phyloP scores from a whole-genome alignment of 2,113 vertebrate genomes.

The Malaclemys terrapin region DNA sequence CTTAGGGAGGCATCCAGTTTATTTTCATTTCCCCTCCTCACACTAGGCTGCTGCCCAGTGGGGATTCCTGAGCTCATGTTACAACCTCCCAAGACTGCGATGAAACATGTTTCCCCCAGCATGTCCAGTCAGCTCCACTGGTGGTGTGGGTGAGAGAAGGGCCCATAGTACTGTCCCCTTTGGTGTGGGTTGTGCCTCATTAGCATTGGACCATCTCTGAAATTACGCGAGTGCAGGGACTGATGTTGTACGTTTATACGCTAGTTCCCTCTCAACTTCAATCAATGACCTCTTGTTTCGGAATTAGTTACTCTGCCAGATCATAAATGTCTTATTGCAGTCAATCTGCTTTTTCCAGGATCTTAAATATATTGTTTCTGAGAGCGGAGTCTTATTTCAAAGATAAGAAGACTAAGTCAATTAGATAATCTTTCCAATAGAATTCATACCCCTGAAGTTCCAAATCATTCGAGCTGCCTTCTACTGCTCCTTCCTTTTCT shows the following conservation, averaged over 20 bases:
- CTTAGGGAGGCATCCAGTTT: background rate
- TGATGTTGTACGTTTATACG: background rate
- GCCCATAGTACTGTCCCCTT: background rate
- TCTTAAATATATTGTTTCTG: background rate
- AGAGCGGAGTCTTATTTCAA: slow-evolving; percentile 7
- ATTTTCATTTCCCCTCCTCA: background rate
- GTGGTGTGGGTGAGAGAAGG: background rate
- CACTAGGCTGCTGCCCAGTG: too few species aligned
- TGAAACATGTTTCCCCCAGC: background rate
- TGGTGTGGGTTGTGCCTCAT: background rate
- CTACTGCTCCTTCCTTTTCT: background rate
- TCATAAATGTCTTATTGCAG: background rate
- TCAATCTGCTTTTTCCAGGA: slow-evolving; percentile 13
- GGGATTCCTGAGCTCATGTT: background rate
- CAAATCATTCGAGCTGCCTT: background rate
- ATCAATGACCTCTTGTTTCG: background rate
- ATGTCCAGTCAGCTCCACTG: background rate
- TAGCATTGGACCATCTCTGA: background rate
- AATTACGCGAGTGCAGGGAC: background rate
- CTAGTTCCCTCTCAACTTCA: slow-evolving; percentile 1
- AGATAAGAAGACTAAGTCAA: slow-evolving; percentile 25
- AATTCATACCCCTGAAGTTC: slow-evolving; percentile 15
- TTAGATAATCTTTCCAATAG: slow-evolving; percentile 28
- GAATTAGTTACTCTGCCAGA: slow-evolving; percentile 27
- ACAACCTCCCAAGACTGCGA: too few species aligned